Percentiles rank a stretch among this genome's conserved stretches.
These are phyloP conservation scores for Threskiornis aethiopicus DNA, from an alignment of 2,797 vertebrate genomes.

Conservation along the genomic window DNA sequence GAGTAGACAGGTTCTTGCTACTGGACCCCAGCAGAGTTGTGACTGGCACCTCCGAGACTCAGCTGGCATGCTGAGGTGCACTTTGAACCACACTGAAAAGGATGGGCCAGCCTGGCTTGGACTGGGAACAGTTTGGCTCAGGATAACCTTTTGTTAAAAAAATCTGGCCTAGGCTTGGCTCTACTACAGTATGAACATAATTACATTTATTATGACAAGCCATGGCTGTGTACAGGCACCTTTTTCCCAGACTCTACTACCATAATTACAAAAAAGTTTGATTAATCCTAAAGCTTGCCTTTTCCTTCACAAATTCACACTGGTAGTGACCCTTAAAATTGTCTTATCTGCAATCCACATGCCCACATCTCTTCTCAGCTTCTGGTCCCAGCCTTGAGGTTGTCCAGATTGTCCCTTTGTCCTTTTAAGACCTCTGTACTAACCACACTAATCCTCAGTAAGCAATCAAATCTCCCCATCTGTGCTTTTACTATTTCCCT, in stretches of 20 bases:
- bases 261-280: background rate
- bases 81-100: background rate
- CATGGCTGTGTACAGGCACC: background rate
- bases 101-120: background rate
- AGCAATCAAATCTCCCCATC: constrained; percentile 48
- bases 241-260: background rate
- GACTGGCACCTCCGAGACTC: background rate
- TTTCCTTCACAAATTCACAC: background rate
- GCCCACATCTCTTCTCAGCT: background rate
- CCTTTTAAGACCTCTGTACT: constrained; percentile 12
- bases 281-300: background rate
- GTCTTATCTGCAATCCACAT: background rate
- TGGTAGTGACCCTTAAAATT: background rate
- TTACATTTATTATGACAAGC: background rate
- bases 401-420: constrained; percentile 39
- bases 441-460: constrained; percentile 24
- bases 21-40: background rate
- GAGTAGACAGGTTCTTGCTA: background rate
- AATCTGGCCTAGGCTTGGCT: background rate
- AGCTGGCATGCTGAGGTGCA: background rate
- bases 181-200: background rate
- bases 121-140: background rate
- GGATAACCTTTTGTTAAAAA: background rate
- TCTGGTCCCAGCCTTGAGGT: background rate
- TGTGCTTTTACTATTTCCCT: constrained; percentile 37